A percentile compares a stretch with the other conserved stretches of the same genome.
phyloP scores from a whole-genome alignment of 2,888 invertebrate species.

The Scrobipalpa costella region DNA sequence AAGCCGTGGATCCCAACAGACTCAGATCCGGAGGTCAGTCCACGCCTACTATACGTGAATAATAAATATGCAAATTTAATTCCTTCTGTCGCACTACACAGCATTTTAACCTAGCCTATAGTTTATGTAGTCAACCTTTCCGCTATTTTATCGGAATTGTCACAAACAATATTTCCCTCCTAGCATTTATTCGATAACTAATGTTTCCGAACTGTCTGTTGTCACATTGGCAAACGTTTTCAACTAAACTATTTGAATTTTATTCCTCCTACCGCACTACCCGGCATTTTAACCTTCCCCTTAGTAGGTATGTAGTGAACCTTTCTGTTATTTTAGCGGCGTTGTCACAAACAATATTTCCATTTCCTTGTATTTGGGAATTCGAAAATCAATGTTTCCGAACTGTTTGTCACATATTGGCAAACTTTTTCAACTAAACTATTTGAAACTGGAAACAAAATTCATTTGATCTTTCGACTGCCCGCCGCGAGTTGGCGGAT shows the following conservation, averaged over 20 bases:
- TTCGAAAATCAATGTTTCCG: conserved; percentile 13
- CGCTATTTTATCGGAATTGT: neutral
- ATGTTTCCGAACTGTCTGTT: conserved; percentile 17
- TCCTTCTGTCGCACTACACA: neutral
- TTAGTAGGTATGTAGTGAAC: too few relatives aligned
- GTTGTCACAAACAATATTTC: neutral
- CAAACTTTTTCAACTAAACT: conserved; percentile 20
- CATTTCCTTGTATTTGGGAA: neutral
- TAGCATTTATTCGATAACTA: neutral
- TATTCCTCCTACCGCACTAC: too few relatives aligned
- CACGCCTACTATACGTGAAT: conserved; percentile 11
- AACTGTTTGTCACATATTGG: conserved; percentile 18
- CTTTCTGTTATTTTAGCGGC: neutral
- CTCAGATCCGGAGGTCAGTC: neutral
- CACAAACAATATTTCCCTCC: neutral
- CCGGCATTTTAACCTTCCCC: too few relatives aligned
- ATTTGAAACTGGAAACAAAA: conserved; percentile 13
- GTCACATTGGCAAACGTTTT: conserved; percentile 19
- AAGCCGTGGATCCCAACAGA: neutral
- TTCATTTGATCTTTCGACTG: conserved; percentile 15
- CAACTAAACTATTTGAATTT: conserved; percentile 18
- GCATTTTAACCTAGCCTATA: neutral
- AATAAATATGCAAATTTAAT: conserved; percentile 16
- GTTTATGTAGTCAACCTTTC: neutral
- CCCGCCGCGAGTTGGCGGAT: neutral